phyloP scores from a whole-genome alignment of 2,888 invertebrate genomes.

The Cephus sareptanus region DNA sequence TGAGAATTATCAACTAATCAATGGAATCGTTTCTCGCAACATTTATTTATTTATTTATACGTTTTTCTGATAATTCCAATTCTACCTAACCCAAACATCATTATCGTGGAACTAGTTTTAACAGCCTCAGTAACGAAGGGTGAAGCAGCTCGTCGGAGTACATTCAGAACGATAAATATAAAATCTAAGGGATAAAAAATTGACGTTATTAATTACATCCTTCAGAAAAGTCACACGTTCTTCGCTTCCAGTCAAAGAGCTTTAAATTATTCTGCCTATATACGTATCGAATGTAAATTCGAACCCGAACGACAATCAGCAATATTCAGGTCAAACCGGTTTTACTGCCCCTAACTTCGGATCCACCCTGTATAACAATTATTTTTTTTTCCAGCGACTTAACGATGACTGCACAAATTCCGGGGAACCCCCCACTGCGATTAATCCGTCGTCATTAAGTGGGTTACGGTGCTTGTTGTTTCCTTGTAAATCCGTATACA shows the following conservation, averaged over 20 bases:
- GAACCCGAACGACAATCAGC: not conserved
- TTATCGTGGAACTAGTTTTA: not conserved
- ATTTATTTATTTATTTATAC: not conserved
- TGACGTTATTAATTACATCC: not conserved
- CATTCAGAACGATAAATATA: not conserved
- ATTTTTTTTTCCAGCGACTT: not conserved
- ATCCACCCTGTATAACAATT: not conserved
- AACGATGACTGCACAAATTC: constrained; percentile 40
- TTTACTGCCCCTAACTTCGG: not conserved
- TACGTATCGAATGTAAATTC: too few species aligned
- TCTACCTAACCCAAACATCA: not conserved
- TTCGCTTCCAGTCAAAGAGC: not conserved
- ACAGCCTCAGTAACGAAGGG: not conserved
- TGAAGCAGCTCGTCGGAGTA: not conserved
- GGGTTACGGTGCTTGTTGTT: constrained; percentile 36
- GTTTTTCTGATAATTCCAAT: not conserved
- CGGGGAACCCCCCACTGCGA: constrained; percentile 22
- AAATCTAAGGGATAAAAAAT: not conserved
- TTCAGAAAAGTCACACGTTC: not conserved
- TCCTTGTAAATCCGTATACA: constrained; percentile 34
- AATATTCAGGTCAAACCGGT: not conserved
- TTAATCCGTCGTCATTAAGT: constrained; percentile 24
- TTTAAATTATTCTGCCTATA: too few species aligned
- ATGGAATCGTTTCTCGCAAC: not conserved
- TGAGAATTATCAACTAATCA: not conserved